These are phyloP conservation scores for Emydoidea blandingii DNA, from an alignment of 2,797 vertebrate genomes.

Conservation along the genomic window DNA sequence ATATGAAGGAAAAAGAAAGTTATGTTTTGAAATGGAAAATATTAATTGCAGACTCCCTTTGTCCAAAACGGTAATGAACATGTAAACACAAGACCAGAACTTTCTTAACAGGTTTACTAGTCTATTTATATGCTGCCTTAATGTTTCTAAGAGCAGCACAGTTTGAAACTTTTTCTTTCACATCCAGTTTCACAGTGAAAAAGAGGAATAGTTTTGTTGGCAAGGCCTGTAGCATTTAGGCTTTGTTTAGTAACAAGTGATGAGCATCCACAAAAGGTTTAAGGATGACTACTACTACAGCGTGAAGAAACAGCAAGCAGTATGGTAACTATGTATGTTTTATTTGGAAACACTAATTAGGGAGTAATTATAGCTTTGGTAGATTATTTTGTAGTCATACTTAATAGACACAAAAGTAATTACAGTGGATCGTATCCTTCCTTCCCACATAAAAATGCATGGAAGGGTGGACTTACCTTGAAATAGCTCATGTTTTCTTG, in stretches of 20 bases:
- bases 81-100: constrained; percentile 35
- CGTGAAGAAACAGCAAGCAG: constrained; percentile 10
- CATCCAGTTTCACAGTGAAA: constrained; percentile 39
- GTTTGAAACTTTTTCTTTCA: constrained; percentile 26
- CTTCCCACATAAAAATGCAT: background rate
- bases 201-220: constrained; percentile 29
- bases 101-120: constrained; percentile 60
- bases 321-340: background rate
- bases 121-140: constrained; percentile 62
- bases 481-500: background rate
- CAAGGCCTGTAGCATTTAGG: background rate
- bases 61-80: background rate
- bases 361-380: background rate
- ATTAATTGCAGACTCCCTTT: background rate
- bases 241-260: background rate
- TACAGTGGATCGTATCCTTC: background rate
- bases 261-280: constrained; percentile 18
- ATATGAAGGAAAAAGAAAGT: constrained; percentile 58
- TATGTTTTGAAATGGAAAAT: constrained; percentile 35
- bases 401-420: constrained; percentile 16
- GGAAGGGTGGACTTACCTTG: background rate
- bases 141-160: constrained; percentile 27
- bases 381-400: background rate
- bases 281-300: background rate
- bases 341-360: background rate